Base-by-base conservation (phyloP, 2,888 invertebrate species). In the Mythimna vitellina region DNA sequence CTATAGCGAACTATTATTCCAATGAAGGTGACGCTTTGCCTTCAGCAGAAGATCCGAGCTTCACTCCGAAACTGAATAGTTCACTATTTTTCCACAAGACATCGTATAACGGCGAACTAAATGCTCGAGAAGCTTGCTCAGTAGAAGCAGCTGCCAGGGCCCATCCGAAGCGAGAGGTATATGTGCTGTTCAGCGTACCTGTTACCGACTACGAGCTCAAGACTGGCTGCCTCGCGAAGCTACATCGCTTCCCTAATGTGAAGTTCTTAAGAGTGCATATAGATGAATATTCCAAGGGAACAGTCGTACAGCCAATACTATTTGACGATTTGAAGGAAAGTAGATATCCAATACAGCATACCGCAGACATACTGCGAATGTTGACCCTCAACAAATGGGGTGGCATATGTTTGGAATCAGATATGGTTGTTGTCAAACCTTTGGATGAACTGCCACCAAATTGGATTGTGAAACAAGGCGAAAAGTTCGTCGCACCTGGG, bases 341-440 rank as follows among this genome's bases (percentile, higher is more conserved):
- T 14, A 49, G 3, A 22, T 70, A 22, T 70, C 65, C 73, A 29
- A 58, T 71, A 14, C 68, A 96, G 57, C 97, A 97, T 87, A 96
- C 97, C 73, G 97, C 97, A 67, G 97, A 97, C 85, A 95, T 97
- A 35, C 90, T 97, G 53, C 90, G 97, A 73, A 97, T 97, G 81
- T 88, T 97, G 56, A 97, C 97, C 0, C 92, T 98, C 0, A 98
- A 97, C 96, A 97, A 97, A 87, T 98, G 96, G 88, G 97, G 98
- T 14, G 98, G 98, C 0, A 97, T 97, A 61, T 98, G 98, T 87
- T 89, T 98, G 66, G 98, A 98, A 86, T 92, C 97, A 80, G 98
- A 98, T 88, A 97, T 98, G 1, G 96, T 98, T n/a, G 96, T 97
- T n/a, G 57, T 73, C 5, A 75, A 49, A 65, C 29, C 10, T 94